These are phyloP conservation scores for Sterrhoptilus dennistouni DNA, from an alignment of 2,113 vertebrate species.

Conservation along the genomic window DNA sequence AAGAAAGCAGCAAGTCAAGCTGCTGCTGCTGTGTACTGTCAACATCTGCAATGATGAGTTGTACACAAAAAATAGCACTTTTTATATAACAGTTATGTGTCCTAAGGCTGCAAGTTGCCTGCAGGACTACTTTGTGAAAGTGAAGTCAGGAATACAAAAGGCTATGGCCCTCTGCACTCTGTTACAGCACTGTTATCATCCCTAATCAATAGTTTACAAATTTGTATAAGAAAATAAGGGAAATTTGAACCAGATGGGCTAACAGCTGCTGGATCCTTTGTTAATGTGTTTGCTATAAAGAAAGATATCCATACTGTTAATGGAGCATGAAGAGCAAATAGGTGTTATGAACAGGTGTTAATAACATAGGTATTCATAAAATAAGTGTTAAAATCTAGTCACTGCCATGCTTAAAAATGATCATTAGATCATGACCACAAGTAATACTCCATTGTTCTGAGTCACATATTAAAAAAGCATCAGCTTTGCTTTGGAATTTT, in stretches of 20 bases:
- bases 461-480: background rate
- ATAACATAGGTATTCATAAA: background rate
- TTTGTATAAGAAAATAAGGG: background rate
- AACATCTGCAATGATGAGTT: constrained; percentile 44
- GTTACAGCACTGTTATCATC: background rate
- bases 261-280: background rate
- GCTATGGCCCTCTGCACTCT: background rate
- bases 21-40: background rate
- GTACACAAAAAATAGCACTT: constrained; percentile 7
- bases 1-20: constrained; percentile 27
- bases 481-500: background rate
- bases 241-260: background rate
- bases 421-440: background rate
- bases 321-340: background rate
- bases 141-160: constrained; percentile 11
- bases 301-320: background rate
- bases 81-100: constrained; percentile 4
- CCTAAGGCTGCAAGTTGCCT: constrained; percentile 12
- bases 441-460: background rate
- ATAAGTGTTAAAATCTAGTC: background rate
- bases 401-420: background rate
- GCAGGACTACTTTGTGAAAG: background rate
- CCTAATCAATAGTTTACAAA: background rate
- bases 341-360: background rate
- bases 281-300: background rate